phyloP scores from a whole-genome alignment of 2,797 vertebrate genomes.

The Myotis findleyi region DNA sequence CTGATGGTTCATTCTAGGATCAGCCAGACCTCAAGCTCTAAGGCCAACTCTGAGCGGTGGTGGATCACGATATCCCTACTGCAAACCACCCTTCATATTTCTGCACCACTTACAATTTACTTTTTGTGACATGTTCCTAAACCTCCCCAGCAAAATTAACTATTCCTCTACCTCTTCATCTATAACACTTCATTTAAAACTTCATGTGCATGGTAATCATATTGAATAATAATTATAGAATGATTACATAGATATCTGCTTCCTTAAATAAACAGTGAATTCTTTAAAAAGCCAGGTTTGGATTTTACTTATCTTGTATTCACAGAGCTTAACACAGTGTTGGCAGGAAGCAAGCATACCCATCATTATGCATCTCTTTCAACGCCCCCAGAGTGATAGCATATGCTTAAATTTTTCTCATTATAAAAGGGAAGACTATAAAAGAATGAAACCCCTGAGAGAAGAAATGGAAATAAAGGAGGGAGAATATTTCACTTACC shows the following conservation, averaged over 20 bases:
- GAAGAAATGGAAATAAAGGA: neutral
- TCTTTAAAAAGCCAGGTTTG: slow-evolving; percentile 10
- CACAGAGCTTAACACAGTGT: neutral
- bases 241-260: neutral
- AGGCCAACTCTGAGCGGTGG: neutral
- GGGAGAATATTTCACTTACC: neutral
- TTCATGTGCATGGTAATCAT: neutral
- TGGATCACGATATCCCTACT: neutral
- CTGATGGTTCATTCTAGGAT: neutral
- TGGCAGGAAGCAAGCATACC: neutral
- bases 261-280: neutral
- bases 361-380: neutral
- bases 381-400: neutral
- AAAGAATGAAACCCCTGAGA: neutral
- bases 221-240: neutral
- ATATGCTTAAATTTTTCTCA: neutral
- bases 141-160: neutral
- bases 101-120: neutral
- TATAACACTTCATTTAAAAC: neutral
- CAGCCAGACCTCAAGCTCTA: neutral
- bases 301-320: slow-evolving; percentile 8
- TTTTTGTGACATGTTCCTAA: neutral
- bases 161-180: neutral
- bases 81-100: neutral
- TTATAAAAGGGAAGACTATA: neutral